A percentile compares a stretch with the other conserved stretches of the same genome.
Evolutionary conservation across 2,888 invertebrate species (phyloP).

Genomic region (Eilema sororculum): DNA sequence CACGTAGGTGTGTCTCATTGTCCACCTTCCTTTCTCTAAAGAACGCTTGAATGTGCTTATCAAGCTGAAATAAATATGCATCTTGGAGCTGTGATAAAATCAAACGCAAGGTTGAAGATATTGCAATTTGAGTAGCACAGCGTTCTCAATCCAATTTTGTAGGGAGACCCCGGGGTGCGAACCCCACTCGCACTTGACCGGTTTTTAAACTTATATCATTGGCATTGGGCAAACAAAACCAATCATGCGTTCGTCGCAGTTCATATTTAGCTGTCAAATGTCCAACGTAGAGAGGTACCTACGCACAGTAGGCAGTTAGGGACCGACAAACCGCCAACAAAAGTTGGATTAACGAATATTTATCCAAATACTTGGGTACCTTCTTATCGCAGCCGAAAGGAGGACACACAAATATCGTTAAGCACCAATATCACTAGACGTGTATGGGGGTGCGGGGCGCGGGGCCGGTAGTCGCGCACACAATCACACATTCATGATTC

Average conservation of each 20-base stretch:
- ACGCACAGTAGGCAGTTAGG: neutral
- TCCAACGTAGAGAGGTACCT: too few species aligned
- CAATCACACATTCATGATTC: neutral
- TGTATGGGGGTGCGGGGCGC: neutral
- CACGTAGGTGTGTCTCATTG: too few species aligned
- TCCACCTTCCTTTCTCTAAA: too few species aligned
- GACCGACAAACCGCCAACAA: neutral
- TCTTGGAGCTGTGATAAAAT: too few species aligned
- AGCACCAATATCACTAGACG: neutral
- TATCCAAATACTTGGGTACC: slow-evolving; percentile 2
- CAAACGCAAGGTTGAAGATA: too few species aligned
- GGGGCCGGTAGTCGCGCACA: neutral
- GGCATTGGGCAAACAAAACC: neutral
- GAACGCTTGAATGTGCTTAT: too few species aligned
- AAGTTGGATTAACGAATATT: slow-evolving; percentile 10
- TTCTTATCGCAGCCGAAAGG: slow-evolving; percentile 9
- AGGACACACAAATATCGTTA: slow-evolving; percentile 15
- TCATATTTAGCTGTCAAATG: neutral
- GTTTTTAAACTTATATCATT: neutral
- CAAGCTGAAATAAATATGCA: too few species aligned
- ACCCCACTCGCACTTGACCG: too few species aligned
- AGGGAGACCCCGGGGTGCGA: too few species aligned
- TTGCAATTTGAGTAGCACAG: too few species aligned
- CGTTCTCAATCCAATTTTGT: too few species aligned
- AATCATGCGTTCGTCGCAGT: neutral